These are phyloP conservation scores for Potorous gilbertii DNA, from an alignment of 2,797 vertebrate species.

Conservation along the genomic window DNA sequence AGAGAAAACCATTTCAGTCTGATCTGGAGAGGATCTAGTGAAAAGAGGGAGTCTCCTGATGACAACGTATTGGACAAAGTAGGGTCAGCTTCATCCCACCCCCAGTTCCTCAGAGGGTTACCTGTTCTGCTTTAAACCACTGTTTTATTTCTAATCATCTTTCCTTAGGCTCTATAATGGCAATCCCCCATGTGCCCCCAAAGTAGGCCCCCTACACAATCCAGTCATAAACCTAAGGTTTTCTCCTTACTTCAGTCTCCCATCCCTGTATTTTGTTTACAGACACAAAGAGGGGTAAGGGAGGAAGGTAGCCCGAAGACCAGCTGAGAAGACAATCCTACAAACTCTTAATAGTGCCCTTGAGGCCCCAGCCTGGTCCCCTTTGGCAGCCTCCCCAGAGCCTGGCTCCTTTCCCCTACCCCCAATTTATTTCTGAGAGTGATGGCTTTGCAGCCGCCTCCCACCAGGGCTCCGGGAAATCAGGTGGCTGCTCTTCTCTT, in stretches of 20 bases:
- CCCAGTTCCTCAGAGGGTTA: neutral
- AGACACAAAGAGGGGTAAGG: neutral
- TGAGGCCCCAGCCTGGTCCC: neutral
- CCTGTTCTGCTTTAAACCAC: neutral
- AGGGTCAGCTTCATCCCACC: neutral
- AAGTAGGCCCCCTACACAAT: neutral
- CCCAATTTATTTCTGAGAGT: neutral
- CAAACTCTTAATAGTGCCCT: neutral
- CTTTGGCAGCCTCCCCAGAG: slow-evolving; percentile 1
- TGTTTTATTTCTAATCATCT: neutral
- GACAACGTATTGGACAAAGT: neutral
- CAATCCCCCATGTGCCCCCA: neutral
- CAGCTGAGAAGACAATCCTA: neutral
- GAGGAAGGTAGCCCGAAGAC: neutral
- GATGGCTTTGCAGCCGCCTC: slow-evolving; percentile 22
- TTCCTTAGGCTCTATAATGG: neutral
- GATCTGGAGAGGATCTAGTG: neutral
- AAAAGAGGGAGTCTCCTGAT: neutral
- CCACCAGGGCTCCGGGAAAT: slow-evolving; percentile 61
- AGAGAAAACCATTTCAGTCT: neutral
- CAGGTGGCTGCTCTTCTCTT: slow-evolving; percentile 58
- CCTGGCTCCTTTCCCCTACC: neutral
- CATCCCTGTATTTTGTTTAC: neutral
- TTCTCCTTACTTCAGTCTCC: neutral
- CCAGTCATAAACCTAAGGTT: neutral